Evolutionary conservation across 2,888 invertebrate genomes (phyloP).

Genomic region (Magallana nippona): DNA sequence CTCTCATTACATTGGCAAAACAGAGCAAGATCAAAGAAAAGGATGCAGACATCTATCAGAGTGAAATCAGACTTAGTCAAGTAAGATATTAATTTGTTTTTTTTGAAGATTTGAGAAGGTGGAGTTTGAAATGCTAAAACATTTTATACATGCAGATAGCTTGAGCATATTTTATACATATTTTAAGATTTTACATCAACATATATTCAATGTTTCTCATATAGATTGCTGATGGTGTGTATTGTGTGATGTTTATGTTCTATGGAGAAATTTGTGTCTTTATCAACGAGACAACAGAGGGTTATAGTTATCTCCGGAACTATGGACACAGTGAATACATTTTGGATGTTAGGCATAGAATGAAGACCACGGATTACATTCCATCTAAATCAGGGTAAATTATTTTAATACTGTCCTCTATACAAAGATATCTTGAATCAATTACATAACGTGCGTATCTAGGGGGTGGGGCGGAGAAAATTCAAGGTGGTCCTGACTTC

Average conservation of each 20-base stretch:
- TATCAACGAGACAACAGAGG: conserved; percentile 5
- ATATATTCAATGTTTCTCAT: neutral
- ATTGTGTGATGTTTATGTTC: conserved; percentile 10
- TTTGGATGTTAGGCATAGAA: neutral
- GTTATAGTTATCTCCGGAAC: neutral
- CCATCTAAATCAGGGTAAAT: neutral
- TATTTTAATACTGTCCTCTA: neutral
- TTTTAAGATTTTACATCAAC: neutral
- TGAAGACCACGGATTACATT: neutral
- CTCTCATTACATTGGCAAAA: conserved; percentile 41
- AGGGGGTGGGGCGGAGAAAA: too few relatives aligned
- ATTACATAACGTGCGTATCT: too few relatives aligned
- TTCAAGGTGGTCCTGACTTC: too few relatives aligned
- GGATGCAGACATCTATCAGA: neutral
- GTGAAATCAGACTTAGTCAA: neutral
- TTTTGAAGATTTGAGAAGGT: neutral
- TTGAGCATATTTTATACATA: neutral
- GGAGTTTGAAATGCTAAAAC: too few relatives aligned
- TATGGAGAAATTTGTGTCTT: conserved; percentile 27
- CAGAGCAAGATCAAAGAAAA: neutral
- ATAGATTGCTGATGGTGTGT: neutral
- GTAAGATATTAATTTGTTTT: neutral
- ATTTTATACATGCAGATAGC: too few relatives aligned
- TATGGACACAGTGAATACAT: conserved; percentile 7
- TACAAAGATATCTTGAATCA: neutral